Percentiles rank a stretch among this genome's conserved stretches.
Evolutionary conservation across 2,888 invertebrate genomes (phyloP).

Genomic region (Rhagophthalmus giganteus): DNA sequence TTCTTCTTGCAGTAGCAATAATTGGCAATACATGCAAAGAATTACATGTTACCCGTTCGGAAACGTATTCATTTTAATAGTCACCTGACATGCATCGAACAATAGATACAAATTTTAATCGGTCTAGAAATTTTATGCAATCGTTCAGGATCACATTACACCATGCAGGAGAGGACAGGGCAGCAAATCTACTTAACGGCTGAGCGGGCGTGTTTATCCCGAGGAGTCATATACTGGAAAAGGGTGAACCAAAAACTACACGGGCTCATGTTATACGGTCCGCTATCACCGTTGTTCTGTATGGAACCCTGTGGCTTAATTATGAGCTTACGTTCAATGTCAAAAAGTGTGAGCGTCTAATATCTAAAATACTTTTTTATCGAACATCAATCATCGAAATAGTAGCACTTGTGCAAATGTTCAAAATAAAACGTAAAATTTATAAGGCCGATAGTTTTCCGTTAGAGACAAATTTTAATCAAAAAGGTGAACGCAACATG

Average conservation of each 20-base stretch:
- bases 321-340: constrained; percentile 19
- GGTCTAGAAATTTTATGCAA: constrained; percentile 29
- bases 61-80: constrained; percentile 55
- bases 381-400: constrained; percentile 6
- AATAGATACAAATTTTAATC: constrained; percentile 26
- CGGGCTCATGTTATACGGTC: constrained; percentile 21
- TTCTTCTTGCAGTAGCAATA: constrained; percentile 26
- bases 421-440: too few species aligned
- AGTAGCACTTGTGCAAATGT: constrained; percentile 23
- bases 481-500: too few species aligned
- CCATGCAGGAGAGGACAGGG: constrained; percentile 39
- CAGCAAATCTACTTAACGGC: constrained; percentile 40
- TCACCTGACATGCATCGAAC: constrained; percentile 41
- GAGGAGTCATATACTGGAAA: constrained; percentile 12
- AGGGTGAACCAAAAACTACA: constrained; percentile 23
- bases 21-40: constrained; percentile 34
- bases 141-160: constrained; percentile 27
- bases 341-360: constrained; percentile 12
- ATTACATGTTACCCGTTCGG: constrained; percentile 39
- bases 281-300: constrained; percentile 40
- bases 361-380: constrained; percentile 2
- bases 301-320: constrained; percentile 34
- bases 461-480: too few species aligned
- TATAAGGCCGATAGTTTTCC: too few species aligned
- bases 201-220: constrained; percentile 29